Evolutionary conservation across 1,140 invertebrate species (phyloP).

Genomic region (Trachymyrmex cornetzi): DNA sequence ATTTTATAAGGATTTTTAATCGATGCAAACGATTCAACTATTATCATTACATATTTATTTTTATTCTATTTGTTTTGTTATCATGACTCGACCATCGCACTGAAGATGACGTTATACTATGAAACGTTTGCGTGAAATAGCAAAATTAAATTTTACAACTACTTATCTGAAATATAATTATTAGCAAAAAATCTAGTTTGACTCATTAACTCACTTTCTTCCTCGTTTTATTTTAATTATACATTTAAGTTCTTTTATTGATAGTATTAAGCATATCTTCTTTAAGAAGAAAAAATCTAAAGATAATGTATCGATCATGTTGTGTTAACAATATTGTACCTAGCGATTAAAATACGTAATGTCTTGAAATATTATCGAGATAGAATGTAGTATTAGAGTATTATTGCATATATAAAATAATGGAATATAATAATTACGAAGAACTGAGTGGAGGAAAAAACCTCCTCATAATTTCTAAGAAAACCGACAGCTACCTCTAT

Average conservation of each 20-base stretch:
- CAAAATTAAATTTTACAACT: too few species aligned
- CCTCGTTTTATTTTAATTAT: not conserved
- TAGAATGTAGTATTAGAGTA: not conserved
- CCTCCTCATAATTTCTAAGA: not conserved
- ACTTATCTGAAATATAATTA: too few species aligned
- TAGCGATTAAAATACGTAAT: not conserved
- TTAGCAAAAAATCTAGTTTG: too few species aligned
- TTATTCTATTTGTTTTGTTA: too few species aligned
- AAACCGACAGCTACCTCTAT: not conserved
- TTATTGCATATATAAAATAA: not conserved
- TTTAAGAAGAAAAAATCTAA: not conserved
- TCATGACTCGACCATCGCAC: too few species aligned
- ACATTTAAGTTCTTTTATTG: not conserved
- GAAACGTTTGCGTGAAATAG: too few species aligned
- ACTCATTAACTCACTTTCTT: too few species aligned
- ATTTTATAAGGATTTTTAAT: too few species aligned
- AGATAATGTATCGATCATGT: not conserved
- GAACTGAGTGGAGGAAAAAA: conserved; percentile 25
- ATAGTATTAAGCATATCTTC: not conserved
- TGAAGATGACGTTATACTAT: too few species aligned
- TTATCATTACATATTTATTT: too few species aligned
- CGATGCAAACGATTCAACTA: too few species aligned
- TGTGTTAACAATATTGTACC: not conserved
- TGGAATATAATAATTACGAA: conserved; percentile 18
- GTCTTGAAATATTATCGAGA: not conserved